These are phyloP conservation scores for Puma concolor DNA, from an alignment of 2,113 vertebrate genomes.

Conservation along the genomic window DNA sequence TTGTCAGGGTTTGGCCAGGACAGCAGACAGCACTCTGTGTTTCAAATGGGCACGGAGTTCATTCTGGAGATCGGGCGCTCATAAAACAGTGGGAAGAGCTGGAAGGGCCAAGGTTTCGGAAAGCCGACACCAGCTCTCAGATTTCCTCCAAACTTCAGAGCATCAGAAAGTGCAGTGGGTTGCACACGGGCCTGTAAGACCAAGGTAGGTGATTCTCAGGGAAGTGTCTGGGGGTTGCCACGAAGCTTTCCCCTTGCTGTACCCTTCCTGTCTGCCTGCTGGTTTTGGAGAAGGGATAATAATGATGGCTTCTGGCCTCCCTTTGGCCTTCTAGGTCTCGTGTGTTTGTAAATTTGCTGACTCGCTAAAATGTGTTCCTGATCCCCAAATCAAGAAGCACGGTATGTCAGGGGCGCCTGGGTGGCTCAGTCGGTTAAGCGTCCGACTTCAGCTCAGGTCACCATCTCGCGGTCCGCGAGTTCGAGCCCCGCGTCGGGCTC, in stretches of 20 bases:
- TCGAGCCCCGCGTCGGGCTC: too few relatives aligned
- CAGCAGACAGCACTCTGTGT: neutral
- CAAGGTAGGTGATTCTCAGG: neutral
- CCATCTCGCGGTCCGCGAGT: too few relatives aligned
- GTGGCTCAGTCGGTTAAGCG: too few relatives aligned
- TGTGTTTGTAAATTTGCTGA: neutral
- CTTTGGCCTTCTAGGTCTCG: neutral
- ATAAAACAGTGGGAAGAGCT: neutral
- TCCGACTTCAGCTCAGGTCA: too few relatives aligned
- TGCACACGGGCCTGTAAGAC: neutral
- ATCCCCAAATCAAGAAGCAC: neutral
- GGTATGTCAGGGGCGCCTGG: too few relatives aligned
- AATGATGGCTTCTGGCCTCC: neutral
- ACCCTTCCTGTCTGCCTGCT: neutral
- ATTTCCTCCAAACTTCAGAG: slow-evolving; percentile 12
- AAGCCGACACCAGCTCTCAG: neutral
- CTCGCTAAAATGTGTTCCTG: neutral
- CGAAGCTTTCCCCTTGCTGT: neutral
- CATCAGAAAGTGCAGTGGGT: neutral
- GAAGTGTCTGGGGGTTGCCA: neutral
- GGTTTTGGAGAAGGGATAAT: neutral
- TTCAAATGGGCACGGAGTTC: slow-evolving; percentile 11
- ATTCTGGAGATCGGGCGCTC: neutral
- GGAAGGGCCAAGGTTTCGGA: slow-evolving; percentile 2
- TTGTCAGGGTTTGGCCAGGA: neutral